Evolutionary conservation across 2,113 vertebrate species (phyloP).

Genomic region (Ondatra zibethicus): DNA sequence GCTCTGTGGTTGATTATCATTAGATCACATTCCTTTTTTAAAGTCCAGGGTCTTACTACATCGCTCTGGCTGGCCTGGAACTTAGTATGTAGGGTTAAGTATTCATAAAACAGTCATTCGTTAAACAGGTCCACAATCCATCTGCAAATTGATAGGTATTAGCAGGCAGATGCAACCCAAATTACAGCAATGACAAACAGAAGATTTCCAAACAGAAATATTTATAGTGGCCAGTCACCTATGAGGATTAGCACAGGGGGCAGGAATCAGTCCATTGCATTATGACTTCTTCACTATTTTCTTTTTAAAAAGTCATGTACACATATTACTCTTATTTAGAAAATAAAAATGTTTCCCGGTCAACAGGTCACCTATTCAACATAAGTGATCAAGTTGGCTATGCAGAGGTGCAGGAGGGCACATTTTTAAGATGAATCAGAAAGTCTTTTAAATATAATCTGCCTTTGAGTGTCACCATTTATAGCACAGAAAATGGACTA

Average conservation of each 20-base stretch:
- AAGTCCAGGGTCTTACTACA: background rate
- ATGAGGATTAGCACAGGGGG: background rate
- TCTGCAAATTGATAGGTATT: background rate
- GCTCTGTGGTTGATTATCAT: background rate
- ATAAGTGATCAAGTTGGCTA: background rate
- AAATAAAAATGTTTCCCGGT: constrained; percentile 19
- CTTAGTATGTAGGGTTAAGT: background rate
- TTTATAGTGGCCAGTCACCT: background rate
- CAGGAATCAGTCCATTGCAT: background rate
- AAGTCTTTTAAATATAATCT: constrained; percentile 20
- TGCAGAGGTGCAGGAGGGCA: background rate
- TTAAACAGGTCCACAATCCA: background rate
- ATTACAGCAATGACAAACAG: background rate
- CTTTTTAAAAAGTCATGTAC: background rate
- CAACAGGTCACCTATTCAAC: background rate
- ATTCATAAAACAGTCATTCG: background rate
- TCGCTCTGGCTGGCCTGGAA: background rate
- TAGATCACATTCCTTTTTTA: background rate
- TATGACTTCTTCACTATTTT: background rate
- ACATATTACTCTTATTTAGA: background rate
- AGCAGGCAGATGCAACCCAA: background rate
- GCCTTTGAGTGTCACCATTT: background rate
- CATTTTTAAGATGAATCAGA: constrained; percentile 42
- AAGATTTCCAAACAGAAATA: constrained; percentile 28
- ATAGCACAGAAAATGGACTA: background rate